Evolutionary conservation across 2,888 invertebrate species (phyloP).

Genomic region (Melanchra persicariae): DNA sequence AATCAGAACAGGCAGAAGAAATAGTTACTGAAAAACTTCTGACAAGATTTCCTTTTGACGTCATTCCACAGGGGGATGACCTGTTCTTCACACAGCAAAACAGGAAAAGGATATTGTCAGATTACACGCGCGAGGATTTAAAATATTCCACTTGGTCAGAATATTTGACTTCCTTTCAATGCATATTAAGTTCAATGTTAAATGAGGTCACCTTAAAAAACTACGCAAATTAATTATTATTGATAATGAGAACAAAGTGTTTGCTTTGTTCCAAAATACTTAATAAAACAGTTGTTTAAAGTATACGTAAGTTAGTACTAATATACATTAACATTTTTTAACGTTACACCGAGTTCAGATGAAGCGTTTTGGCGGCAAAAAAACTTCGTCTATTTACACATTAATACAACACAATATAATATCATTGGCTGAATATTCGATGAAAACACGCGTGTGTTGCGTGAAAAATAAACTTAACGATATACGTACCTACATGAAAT

Average conservation of each 20-base stretch:
- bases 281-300: slow-evolving; percentile 13
- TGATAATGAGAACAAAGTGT: slow-evolving; percentile 14
- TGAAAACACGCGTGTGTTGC: neutral
- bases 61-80: no score
- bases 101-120: neutral
- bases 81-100: neutral
- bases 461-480: neutral
- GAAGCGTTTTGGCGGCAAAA: neutral
- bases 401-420: slow-evolving; percentile 13
- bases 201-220: slow-evolving; percentile 8
- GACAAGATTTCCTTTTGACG: no score
- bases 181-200: slow-evolving; percentile 22
- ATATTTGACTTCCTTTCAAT: slow-evolving; percentile 13
- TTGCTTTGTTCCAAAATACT: slow-evolving; percentile 41
- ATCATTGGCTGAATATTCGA: neutral
- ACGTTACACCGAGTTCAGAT: neutral
- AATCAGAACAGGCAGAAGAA: neutral
- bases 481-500: no score
- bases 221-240: slow-evolving; percentile 22
- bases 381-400: neutral
- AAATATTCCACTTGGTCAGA: neutral
- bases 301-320: neutral
- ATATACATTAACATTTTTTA: neutral
- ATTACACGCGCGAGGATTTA: neutral
- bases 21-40: no score